Evolutionary conservation across 2,797 vertebrate species (phyloP).

Genomic region (Avahi laniger): DNA sequence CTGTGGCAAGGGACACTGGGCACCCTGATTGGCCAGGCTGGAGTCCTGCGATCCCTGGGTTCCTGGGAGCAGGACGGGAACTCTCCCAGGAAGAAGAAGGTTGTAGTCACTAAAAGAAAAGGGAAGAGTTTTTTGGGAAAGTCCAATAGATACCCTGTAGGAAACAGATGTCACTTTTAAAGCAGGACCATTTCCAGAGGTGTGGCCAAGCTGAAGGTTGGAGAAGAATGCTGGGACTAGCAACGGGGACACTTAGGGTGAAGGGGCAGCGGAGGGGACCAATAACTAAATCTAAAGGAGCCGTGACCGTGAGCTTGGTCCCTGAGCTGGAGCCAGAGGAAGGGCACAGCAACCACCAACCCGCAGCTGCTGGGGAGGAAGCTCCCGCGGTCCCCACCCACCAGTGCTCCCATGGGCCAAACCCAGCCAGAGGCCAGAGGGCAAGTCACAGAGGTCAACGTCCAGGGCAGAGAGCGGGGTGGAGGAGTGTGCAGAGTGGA

Average conservation of each 20-base stretch:
- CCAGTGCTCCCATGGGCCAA: not conserved
- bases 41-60: not conserved
- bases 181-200: not conserved
- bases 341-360: not conserved
- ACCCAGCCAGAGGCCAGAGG: not conserved
- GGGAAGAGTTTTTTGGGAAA: not conserved
- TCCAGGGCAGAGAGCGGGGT: fast-evolving
- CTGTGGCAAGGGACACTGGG: not conserved
- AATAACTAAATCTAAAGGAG: not conserved
- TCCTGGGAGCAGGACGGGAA: not conserved
- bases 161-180: not conserved
- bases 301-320: not conserved
- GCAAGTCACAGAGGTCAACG: no score
- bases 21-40: not conserved
- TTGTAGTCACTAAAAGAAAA: not conserved
- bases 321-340: not conserved
- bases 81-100: not conserved
- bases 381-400: fast-evolving
- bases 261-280: not conserved
- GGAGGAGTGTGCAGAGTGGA: no score
- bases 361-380: not conserved
- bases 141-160: not conserved
- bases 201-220: not conserved
- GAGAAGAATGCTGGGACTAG: not conserved
- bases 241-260: not conserved